A percentile compares a stretch with the other conserved stretches of the same genome.
Evolutionary conservation across 2,888 invertebrate species (phyloP).

Genomic region (Dorcus parallelipipedus): DNA sequence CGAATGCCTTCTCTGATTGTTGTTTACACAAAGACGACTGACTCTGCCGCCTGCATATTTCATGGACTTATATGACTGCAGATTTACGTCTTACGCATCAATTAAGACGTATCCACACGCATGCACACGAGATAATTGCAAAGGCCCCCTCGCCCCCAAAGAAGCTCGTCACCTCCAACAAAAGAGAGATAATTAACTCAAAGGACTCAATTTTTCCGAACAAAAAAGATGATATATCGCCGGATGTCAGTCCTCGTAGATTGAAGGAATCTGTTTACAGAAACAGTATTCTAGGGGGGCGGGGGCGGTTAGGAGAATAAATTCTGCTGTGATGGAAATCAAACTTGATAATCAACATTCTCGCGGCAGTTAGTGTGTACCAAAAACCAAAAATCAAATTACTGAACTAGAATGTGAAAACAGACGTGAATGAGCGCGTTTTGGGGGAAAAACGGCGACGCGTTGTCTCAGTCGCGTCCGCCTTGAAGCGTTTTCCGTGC

Average conservation of each 20-base stretch:
- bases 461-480: not conserved
- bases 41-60: slow-evolving; percentile 14
- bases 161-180: not conserved
- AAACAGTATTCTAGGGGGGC: too few species aligned
- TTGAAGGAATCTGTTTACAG: not conserved
- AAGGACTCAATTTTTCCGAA: slow-evolving; percentile 3
- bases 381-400: slow-evolving; percentile 1
- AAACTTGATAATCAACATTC: too few species aligned
- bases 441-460: not conserved
- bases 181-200: not conserved
- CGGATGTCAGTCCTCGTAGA: not conserved
- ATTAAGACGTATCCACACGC: slow-evolving; percentile 4
- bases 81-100: slow-evolving; percentile 11
- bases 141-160: too few species aligned
- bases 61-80: slow-evolving; percentile 8
- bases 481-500: not conserved
- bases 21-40: slow-evolving; percentile 12
- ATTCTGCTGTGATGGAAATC: too few species aligned
- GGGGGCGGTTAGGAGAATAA: too few species aligned
- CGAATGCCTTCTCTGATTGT: slow-evolving; percentile 13
- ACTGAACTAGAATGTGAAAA: not conserved
- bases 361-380: not conserved
- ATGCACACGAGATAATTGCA: too few species aligned
- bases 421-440: not conserved
- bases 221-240: slow-evolving; percentile 6